phyloP scores from a whole-genome alignment of 2,888 invertebrate species.

The Pachymerium ferrugineum region DNA sequence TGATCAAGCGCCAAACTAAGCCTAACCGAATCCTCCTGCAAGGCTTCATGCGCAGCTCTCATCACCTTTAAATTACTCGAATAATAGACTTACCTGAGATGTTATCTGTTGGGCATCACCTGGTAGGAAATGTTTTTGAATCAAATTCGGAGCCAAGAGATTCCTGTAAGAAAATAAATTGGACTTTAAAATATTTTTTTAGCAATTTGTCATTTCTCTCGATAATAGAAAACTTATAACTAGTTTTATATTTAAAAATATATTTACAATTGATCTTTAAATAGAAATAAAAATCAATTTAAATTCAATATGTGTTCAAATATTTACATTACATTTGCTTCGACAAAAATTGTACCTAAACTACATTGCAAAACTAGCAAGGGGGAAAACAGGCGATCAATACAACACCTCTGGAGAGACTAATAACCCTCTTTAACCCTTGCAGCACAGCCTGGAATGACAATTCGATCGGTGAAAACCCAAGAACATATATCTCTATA shows the following conservation, averaged over 20 bases:
- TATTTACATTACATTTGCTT: neutral
- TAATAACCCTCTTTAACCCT: neutral
- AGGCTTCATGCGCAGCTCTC: neutral
- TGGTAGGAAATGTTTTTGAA: slow-evolving; percentile 81
- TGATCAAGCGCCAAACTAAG: neutral
- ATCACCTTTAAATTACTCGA: neutral
- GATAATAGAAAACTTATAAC: no score
- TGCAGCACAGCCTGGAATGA: neutral
- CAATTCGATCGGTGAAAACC: slow-evolving; percentile 41
- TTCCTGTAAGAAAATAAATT: slow-evolving; percentile 60
- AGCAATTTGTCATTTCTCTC: no score
- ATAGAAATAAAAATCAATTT: no score
- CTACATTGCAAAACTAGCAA: neutral
- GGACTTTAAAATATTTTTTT: no score
- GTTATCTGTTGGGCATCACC: slow-evolving; percentile 77
- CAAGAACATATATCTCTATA: neutral
- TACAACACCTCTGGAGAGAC: slow-evolving; percentile 9
- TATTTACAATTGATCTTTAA: no score
- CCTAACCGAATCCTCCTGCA: neutral
- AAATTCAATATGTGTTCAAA: no score
- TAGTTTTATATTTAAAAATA: no score
- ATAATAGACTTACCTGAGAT: slow-evolving; percentile 60
- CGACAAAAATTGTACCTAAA: no score
- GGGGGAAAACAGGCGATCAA: neutral
- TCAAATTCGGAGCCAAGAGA: slow-evolving; percentile 86